phyloP scores from a whole-genome alignment of 2,113 vertebrate species.

The Rhinopomastus cyanomelas region DNA sequence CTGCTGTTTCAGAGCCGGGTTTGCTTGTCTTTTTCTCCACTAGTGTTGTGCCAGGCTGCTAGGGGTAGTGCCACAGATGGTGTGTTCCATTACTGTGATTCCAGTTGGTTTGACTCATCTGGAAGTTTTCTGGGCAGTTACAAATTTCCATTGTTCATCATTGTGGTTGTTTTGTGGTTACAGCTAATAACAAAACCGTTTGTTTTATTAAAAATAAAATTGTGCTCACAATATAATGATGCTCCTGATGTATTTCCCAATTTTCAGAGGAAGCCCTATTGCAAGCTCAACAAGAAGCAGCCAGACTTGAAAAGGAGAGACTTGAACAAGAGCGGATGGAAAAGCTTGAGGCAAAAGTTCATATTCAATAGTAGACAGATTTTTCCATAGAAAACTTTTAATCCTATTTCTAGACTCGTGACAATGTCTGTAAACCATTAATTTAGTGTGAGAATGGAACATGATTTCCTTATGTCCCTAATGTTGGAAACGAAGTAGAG shows the following conservation, averaged over 20 bases:
- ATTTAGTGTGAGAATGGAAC: neutral
- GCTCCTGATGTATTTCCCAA: neutral
- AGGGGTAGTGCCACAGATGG: neutral
- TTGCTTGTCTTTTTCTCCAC: neutral
- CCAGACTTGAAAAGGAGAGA: conserved; percentile 75
- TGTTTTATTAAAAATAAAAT: neutral
- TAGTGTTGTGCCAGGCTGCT: neutral
- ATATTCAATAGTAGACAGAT: neutral
- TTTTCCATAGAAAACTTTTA: neutral
- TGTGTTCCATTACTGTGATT: neutral
- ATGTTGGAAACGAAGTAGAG: neutral
- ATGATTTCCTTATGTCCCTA: neutral
- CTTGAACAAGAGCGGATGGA: conserved; percentile 72
- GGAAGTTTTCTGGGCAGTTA: neutral
- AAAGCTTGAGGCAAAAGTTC: conserved; percentile 80
- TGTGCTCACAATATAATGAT: neutral
- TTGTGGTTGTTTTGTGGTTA: neutral
- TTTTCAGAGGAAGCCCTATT: conserved; percentile 79
- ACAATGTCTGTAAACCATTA: neutral
- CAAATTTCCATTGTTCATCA: neutral
- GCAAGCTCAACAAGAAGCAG: conserved; percentile 74
- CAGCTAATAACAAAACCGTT: neutral
- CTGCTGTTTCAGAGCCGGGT: neutral
- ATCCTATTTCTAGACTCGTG: neutral
- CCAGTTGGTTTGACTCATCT: neutral